Evolutionary conservation across 2,797 vertebrate genomes (phyloP), one percentile per base, ranked within the genome.

Genomic region (Pipistrellus nathusii): DNA sequence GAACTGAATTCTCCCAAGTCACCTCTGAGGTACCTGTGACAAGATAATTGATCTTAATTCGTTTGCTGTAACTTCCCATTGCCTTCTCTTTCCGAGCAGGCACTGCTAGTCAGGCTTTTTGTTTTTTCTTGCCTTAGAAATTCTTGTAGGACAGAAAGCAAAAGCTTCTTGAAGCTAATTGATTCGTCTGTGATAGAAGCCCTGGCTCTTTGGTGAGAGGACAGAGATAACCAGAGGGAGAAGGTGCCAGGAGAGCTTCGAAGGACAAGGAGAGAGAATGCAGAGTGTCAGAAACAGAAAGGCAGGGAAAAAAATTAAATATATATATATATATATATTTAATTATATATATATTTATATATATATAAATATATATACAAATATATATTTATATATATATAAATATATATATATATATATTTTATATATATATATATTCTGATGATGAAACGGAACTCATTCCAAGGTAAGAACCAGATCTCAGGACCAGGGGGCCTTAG

Each of bases 11-110:
- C 62, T 64, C 75, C 18, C 35, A 5, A 15, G 66, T 53, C 88
- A 46, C n/a, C n/a, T 69, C 75, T 48, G 57, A 91, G 51, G n/a
- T 57, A 85, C 77, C 82, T 55, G 62, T 62, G 81, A 94, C 81
- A 75, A 93, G 46, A 88, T 35, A 77, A 93, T 83, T 55, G 78
- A n/a, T 66, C 88, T 32, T 90, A 51, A 81, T 78, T 83, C 73
- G 66, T 88, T 86, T 78, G n/a, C 77, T 95, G 77, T 91, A 44
- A 91, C 91, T 96, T 95, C 93, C 91, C 94, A 82, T 82, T 83
- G 44, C 80, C 41, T 82, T 86, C 62, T 78, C 48, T 94, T 94
- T 85, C 72, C 72, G 83, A 64, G 51, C 64, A 90, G 85, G 41
- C 27, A 23, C 55, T 76, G 44, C 64, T 81, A 51, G 51, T 83